Base-by-base conservation (phyloP, 2,888 invertebrate genomes). In the Xanthia togata region DNA sequence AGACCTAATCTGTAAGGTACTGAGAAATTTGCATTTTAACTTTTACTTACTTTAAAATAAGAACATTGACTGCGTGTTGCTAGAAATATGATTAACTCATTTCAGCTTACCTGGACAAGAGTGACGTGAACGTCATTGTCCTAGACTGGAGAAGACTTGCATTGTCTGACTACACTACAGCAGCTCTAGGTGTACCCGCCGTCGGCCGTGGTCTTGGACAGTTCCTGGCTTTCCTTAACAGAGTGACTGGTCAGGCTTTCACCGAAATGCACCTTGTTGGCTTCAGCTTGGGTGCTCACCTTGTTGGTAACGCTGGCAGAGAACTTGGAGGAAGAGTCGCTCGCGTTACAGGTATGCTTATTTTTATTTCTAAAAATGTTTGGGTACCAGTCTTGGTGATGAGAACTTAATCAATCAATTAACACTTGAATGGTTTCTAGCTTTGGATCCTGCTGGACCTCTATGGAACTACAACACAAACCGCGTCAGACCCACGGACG, bases 241-340 rank as follows among this genome's bases (percentile, higher is more conserved):
- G 60, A 2, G 86, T 82, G 1, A 90, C 92, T 60, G 93, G 94
- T 0, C 89, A 92, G 0, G 76, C 86, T 0, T 84, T 88, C 41
- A 80, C 84, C 31, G 82, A 89, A 69, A 90, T 95, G 82, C 96
- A 96, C 77, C 73, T 96, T 6, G 87, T 95, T 2, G 96, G 96
- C 9, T 94, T 95, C 88, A 95, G 95, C 83, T 90, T 96, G 67
- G 96, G 96, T 1, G 92, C 94, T 50, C 96, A 96, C 70, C 77
- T 96, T 0, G 95, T 92, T 4, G 94, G 94, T 12, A 93, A 91
- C n/a, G 93, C 94, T 81, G 95, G 94, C 3, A 89, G 92, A 57
- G 86, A 88, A 65, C 79, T 93, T 8, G 81, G 90, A 4, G 93
- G 95, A 55, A 87, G 87, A 83, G 91, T 87, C 12, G 91, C 90